These are phyloP conservation scores for Hedya salicella DNA, from an alignment of 2,888 invertebrate species.

Conservation along the genomic window DNA sequence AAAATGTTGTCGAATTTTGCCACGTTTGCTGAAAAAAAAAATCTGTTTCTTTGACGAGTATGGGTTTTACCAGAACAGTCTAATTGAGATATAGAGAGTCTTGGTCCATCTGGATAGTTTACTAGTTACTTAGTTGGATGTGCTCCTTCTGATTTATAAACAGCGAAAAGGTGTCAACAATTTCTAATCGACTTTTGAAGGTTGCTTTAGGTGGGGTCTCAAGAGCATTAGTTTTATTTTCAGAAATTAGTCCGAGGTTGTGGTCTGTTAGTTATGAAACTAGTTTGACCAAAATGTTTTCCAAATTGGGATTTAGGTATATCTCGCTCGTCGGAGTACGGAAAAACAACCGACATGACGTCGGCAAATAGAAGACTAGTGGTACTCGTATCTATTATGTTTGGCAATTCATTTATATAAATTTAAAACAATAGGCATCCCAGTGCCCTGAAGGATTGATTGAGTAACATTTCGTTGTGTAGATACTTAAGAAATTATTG, in stretches of 20 bases:
- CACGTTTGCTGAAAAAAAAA: too few species aligned
- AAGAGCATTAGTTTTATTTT: constrained; percentile 1
- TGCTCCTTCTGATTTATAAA: too few species aligned
- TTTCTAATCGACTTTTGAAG: background rate
- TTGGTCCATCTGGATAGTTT: too few species aligned
- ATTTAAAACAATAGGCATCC: too few species aligned
- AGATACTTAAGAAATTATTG: background rate
- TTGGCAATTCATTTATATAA: too few species aligned
- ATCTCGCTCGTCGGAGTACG: background rate
- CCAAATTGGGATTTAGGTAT: background rate
- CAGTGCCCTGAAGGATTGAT: background rate
- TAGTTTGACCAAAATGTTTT: background rate
- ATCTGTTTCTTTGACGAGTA: too few species aligned
- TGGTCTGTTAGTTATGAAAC: background rate
- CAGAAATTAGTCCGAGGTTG: background rate
- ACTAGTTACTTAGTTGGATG: too few species aligned
- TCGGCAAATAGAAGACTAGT: background rate
- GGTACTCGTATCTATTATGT: background rate
- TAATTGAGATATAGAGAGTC: too few species aligned
- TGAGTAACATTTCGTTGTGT: background rate
- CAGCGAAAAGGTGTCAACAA: background rate
- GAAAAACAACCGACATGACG: constrained; percentile 1
- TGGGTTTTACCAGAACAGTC: too few species aligned
- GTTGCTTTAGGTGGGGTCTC: background rate
- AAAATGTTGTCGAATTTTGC: too few species aligned